These are phyloP conservation scores for Nomada ferruginata DNA, from an alignment of 2,888 invertebrate genomes.

Conservation along the genomic window DNA sequence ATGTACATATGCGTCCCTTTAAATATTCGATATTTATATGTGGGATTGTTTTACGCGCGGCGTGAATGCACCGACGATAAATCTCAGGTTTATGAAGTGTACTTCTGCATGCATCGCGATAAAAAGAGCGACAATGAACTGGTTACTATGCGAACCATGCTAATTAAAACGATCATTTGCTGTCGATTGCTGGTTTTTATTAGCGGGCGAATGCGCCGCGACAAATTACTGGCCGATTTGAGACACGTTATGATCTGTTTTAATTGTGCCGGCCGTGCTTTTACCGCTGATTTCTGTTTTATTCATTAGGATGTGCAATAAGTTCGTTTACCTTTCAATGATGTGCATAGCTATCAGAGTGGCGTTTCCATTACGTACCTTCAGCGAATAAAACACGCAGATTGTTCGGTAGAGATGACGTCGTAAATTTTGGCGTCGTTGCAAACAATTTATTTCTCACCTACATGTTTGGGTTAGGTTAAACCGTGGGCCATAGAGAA, in stretches of 20 bases:
- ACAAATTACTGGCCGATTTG: background rate
- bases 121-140: conserved; percentile 34
- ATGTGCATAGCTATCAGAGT: too few relatives aligned
- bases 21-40: conserved; percentile 43
- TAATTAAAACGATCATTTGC: conserved; percentile 42
- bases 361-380: too few relatives aligned
- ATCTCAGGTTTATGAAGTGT: conserved; percentile 35
- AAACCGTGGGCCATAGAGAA: too few relatives aligned
- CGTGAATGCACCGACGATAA: conserved; percentile 17
- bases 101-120: background rate
- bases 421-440: too few relatives aligned
- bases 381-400: too few relatives aligned
- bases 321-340: background rate
- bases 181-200: conserved; percentile 36
- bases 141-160: conserved; percentile 7
- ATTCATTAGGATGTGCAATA: background rate
- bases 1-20: conserved; percentile 16
- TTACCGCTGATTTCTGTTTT: background rate
- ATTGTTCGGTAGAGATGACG: too few relatives aligned
- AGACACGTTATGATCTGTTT: conserved; percentile 23
- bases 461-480: too few relatives aligned
- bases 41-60: conserved; percentile 24
- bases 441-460: too few relatives aligned
- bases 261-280: conserved; percentile 13
- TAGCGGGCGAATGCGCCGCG: conserved; percentile 1